A percentile compares a stretch with the other conserved stretches of the same genome.
Evolutionary conservation across 2,113 vertebrate species (phyloP).

Genomic region (Sterna hirundo): DNA sequence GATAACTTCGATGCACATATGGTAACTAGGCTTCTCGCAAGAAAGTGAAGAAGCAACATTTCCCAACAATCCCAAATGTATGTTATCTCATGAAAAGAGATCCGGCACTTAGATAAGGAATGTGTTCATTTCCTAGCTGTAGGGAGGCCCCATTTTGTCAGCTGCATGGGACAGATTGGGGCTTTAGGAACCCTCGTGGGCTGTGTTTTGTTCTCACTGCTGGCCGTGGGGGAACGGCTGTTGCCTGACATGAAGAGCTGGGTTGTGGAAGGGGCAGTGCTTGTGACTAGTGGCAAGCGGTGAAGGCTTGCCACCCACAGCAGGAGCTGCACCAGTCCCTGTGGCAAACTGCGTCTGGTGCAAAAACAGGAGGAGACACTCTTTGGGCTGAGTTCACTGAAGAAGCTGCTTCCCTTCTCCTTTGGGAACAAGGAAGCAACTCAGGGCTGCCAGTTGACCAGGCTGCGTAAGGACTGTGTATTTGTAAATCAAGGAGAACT

Average conservation of each 20-base stretch:
- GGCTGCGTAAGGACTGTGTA: not conserved
- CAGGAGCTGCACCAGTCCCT: fast-evolving
- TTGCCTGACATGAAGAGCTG: not conserved
- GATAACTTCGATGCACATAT: not conserved
- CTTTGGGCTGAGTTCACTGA: not conserved
- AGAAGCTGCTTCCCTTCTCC: not conserved
- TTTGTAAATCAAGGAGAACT: not conserved
- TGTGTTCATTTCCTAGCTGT: not conserved
- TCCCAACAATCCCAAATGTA: not conserved
- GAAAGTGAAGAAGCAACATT: not conserved
- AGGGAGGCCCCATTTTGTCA: not conserved
- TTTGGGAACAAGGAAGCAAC: not conserved
- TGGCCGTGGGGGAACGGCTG: not conserved
- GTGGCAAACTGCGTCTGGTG: not conserved
- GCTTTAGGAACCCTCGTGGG: not conserved
- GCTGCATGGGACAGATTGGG: not conserved
- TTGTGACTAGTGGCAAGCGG: not conserved
- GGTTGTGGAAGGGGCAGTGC: not conserved
- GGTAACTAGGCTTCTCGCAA: not conserved
- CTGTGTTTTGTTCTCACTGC: not conserved
- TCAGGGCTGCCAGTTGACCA: not conserved
- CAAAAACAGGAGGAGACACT: not conserved
- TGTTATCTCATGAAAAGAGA: not conserved
- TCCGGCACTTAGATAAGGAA: not conserved
- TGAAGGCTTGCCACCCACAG: fast-evolving